phyloP scores from a whole-genome alignment of 2,113 vertebrate species.

The Poecilia latipinna region DNA sequence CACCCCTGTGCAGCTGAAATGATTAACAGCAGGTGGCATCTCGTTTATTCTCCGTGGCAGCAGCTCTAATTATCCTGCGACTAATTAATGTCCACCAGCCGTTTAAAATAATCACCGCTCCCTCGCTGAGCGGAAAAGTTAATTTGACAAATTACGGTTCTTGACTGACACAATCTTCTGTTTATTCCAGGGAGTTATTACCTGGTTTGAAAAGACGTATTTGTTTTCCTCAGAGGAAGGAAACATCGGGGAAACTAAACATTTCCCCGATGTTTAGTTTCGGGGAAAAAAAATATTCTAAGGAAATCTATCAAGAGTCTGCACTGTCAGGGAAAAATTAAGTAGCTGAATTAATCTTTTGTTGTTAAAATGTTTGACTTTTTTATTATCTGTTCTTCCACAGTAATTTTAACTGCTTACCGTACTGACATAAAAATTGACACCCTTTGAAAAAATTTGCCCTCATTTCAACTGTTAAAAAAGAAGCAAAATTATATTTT shows the following conservation, averaged over 20 bases:
- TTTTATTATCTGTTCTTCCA: background rate
- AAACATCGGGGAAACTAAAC: too few species aligned
- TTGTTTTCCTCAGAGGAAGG: background rate
- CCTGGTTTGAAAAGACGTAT: constrained; percentile 5
- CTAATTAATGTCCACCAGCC: constrained; percentile 39
- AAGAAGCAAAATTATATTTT: too few species aligned
- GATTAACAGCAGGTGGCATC: constrained; percentile 19
- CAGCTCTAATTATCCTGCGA: constrained; percentile 31
- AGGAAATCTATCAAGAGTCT: too few species aligned
- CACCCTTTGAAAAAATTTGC: background rate
- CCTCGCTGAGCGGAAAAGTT: constrained; percentile 21
- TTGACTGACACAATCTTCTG: constrained; percentile 20
- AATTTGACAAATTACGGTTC: constrained; percentile 18
- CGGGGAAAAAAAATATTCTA: too few species aligned
- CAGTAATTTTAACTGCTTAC: background rate
- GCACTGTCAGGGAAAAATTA: too few species aligned
- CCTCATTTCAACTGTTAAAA: too few species aligned
- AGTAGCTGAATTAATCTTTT: too few species aligned
- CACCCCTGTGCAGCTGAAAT: background rate
- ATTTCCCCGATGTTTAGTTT: background rate
- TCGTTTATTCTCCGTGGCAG: constrained; percentile 28
- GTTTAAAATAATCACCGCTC: constrained; percentile 30
- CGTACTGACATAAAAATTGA: background rate
- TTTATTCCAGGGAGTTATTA: background rate
- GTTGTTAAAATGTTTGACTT: too few species aligned